Percentiles rank a stretch among this genome's conserved stretches.
These are phyloP conservation scores for Yponomeuta cagnagella DNA, from an alignment of 2,888 invertebrate genomes.

Conservation along the genomic window DNA sequence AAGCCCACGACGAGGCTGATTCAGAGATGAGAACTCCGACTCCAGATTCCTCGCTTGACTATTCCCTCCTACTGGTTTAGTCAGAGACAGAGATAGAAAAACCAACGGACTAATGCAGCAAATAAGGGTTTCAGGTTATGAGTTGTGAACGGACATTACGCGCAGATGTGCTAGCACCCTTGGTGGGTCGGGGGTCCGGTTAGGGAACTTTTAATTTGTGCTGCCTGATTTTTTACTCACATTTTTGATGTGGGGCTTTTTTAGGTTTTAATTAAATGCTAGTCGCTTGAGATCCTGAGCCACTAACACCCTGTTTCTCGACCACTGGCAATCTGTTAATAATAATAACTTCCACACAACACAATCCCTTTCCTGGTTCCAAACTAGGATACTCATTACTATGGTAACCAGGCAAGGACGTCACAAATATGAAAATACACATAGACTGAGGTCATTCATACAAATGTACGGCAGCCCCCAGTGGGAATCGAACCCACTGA, in stretches of 20 bases:
- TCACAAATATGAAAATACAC: too few species aligned
- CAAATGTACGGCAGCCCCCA: too few species aligned
- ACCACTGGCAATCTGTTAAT: too few species aligned
- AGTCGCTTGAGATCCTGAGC: background rate
- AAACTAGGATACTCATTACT: too few species aligned
- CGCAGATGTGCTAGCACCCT: background rate
- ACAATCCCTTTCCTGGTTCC: too few species aligned
- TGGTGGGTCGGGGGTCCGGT: background rate
- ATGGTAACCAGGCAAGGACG: too few species aligned
- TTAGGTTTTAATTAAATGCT: background rate
- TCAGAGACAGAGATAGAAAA: background rate
- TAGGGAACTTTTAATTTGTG: background rate
- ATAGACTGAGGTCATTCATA: too few species aligned
- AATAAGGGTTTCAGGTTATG: background rate
- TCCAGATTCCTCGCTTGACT: background rate
- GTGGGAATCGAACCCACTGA: too few species aligned
- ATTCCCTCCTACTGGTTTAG: background rate
- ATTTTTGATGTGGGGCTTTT: background rate
- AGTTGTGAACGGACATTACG: background rate
- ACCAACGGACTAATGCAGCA: background rate
- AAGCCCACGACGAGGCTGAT: background rate
- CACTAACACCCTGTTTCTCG: too few species aligned
- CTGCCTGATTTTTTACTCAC: background rate
- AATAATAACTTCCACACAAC: too few species aligned
- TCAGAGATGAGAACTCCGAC: background rate